Conservation (phyloP, 2,888 invertebrate species). For the Drosophila subquinaria region DNA sequence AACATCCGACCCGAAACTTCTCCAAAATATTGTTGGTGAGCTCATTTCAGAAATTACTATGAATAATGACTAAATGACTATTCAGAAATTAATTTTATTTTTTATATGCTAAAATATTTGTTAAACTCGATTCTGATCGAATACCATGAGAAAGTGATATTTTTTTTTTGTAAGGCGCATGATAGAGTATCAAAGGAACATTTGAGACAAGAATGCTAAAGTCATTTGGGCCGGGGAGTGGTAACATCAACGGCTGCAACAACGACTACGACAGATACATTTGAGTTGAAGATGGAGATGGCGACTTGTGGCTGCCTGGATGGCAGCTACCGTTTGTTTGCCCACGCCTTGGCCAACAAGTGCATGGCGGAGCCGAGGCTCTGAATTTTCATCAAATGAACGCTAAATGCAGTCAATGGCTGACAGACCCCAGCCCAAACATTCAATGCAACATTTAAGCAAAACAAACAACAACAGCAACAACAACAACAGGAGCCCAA, state of each 20-base stretch:
- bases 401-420: conserved; percentile 68
- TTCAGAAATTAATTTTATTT: too few species aligned
- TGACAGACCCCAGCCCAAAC: conserved; percentile 27
- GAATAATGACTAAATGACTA: too few species aligned
- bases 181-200: conserved; percentile 49
- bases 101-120: neutral
- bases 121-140: neutral
- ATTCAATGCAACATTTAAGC: conserved; percentile 80
- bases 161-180: neutral
- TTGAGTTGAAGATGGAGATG: conserved; percentile 40
- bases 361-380: conserved; percentile 63
- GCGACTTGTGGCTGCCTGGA: conserved; percentile 33
- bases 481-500: conserved; percentile 61
- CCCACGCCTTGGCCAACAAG: conserved; percentile 70
- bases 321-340: conserved; percentile 74
- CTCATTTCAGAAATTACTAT: too few species aligned
- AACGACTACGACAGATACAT: conserved; percentile 48
- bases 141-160: neutral
- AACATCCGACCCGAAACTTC: too few species aligned
- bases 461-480: conserved; percentile 60
- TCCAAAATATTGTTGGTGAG: too few species aligned
- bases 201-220: conserved; percentile 76
- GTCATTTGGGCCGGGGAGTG: conserved; percentile 73
- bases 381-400: conserved; percentile 78
- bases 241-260: conserved; percentile 28